Base-by-base conservation (phyloP, 2,113 vertebrate genomes). In the Apistogramma diplotaenia region DNA sequence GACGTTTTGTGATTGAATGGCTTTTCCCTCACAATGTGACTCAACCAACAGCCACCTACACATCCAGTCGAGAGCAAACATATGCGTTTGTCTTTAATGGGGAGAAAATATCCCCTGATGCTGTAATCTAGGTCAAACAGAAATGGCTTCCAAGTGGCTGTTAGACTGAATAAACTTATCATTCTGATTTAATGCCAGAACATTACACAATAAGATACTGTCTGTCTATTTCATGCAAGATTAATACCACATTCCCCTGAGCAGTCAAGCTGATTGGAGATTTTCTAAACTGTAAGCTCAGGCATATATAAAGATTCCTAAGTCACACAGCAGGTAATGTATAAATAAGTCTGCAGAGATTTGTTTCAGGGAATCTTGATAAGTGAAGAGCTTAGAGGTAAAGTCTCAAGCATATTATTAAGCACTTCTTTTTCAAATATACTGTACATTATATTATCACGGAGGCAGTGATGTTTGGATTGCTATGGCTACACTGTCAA, bases 261-360 rank as follows among this genome's bases (percentile, higher is more conserved):
- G 89, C 72, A 78, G 84, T 78, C 73, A 74, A 91, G 85, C 78
- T 89, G 88, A 92, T 82, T 85, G 82, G 74, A 85, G 90, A 93
- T 93, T 93, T 93, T 89, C 78, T 88, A 82, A 85, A 92, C 85
- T 90, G 85, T 90, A 91, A 87, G 57, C 74, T 81, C 60, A 19
- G 83, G 61, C 79, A 87, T 90, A 88, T 81, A 86, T 89, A 57
- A 77, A 84, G 74, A 83, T 86, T 70, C 51, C 43, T 40, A 71
- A 61, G 76, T 87, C 57, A 79, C 65, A 76, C 33, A 75, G 33
- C 11, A 58, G 65, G 56, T 10, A 58, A 35, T 83, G 65, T 76
- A 35, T 60, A 62, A 72, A 86, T 77, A 86, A 43, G 15, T 60
- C 27, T 67, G 12, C 43, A 73, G 25, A 89, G 54, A 84, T 81